phyloP scores from a whole-genome alignment of 2,888 invertebrate species.

The Abscondita cerata region DNA sequence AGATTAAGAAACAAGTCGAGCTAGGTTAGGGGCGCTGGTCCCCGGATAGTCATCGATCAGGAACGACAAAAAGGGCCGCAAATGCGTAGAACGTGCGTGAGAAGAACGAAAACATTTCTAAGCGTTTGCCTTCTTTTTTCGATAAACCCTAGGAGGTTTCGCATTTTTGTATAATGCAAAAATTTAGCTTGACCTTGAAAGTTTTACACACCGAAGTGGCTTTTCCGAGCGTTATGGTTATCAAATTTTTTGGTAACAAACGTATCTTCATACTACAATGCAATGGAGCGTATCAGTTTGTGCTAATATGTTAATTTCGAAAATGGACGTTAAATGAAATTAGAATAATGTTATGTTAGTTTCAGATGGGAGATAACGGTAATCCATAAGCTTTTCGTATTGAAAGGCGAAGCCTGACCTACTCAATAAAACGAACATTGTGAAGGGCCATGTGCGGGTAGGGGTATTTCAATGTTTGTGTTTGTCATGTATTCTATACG shows the following conservation, averaged over 20 bases:
- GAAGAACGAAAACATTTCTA: constrained; percentile 22
- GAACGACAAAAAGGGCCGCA: constrained; percentile 27
- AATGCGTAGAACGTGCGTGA: constrained; percentile 28
- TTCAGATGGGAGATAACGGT: constrained; percentile 21
- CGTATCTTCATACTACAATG: too few relatives aligned
- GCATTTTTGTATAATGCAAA: too few relatives aligned
- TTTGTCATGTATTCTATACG: constrained; percentile 16
- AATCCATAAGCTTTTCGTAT: constrained; percentile 19
- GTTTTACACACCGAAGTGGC: too few relatives aligned
- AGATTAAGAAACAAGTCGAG: constrained; percentile 29
- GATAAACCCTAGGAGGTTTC: too few relatives aligned
- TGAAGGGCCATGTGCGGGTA: constrained; percentile 29
- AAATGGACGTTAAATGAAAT: background rate
- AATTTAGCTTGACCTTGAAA: too few relatives aligned
- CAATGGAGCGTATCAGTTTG: too few relatives aligned
- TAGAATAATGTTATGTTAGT: constrained; percentile 14
- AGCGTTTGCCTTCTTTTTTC: too few relatives aligned
- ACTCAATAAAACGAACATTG: constrained; percentile 24
- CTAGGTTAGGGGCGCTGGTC: constrained; percentile 33
- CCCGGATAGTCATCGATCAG: constrained; percentile 33
- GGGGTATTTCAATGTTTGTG: constrained; percentile 20
- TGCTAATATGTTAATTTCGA: too few relatives aligned
- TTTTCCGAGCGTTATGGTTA: too few relatives aligned
- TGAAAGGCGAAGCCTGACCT: constrained; percentile 25
- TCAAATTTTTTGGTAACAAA: too few relatives aligned